These are phyloP conservation scores for Clarias laeviceps DNA, from an alignment of 2,797 vertebrate species.

Conservation along the genomic window DNA sequence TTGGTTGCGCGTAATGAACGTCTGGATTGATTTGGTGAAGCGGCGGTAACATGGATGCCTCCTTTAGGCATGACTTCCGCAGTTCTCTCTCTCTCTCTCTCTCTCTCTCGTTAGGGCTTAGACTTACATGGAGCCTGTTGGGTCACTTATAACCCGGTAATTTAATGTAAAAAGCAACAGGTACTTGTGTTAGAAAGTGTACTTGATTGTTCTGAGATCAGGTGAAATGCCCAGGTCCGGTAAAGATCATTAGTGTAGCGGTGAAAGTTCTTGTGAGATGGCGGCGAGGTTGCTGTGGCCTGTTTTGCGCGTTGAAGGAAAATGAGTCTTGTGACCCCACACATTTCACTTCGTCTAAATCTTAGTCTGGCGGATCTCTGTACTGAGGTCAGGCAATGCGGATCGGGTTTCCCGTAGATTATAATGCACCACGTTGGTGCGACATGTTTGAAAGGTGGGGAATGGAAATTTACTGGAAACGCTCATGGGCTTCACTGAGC, in stretches of 20 bases:
- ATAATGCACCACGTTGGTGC: neutral
- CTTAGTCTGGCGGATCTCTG: neutral
- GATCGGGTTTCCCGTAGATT: neutral
- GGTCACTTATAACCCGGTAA: too few species aligned
- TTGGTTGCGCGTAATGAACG: too few species aligned
- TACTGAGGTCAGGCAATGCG: neutral
- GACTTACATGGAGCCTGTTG: neutral
- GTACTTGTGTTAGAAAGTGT: neutral
- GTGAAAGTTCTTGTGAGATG: constrained; percentile 45
- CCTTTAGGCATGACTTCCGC: constrained; percentile 41
- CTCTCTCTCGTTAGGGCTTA: neutral
- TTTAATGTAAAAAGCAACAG: constrained; percentile 30
- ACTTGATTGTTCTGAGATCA: rapidly evolving
- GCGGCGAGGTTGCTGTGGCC: constrained; percentile 35
- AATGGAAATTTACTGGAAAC: constrained; percentile 39
- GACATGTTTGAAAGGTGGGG: neutral
- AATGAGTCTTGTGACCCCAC: neutral
- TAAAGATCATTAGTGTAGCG: constrained; percentile 23
- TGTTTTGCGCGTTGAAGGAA: constrained; percentile 9
- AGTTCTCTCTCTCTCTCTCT: constrained; percentile 11
- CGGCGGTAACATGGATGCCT: neutral
- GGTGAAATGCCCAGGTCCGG: neutral
- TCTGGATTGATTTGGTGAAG: neutral
- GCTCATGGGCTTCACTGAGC: neutral
- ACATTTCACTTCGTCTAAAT: neutral